Base-by-base conservation (phyloP, 2,797 vertebrate species). In the Salarias fasciatus region DNA sequence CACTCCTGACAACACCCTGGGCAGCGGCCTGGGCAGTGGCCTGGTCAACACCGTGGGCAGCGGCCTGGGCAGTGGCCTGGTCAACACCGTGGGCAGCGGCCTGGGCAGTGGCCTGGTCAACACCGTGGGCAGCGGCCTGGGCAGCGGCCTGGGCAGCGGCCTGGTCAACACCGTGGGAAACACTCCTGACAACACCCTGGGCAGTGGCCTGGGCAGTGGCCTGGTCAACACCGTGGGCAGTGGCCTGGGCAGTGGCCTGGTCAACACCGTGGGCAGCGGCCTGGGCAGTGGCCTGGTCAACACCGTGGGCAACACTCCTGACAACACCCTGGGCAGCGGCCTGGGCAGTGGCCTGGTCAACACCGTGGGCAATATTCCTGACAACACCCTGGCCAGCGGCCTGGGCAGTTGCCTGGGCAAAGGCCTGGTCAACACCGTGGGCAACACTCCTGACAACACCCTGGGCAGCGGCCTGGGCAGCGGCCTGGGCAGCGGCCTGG, bases 41-140 rank as follows among this genome's bases (percentile, higher is more conserved):
- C n/a, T n/a, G n/a, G n/a, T n/a, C n/a, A 71, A 47, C 49, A 89
- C 11, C 12, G 54, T 28, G 9, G 69, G 57, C 37, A 8, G 56
- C 0, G 83, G 80, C 60, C 28, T 85, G 75, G 83, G 82, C 14
- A 79, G 72, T 2, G 81, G n/a, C n/a, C n/a, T n/a, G n/a, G n/a
- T n/a, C 1, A 12, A 29, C 13, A 55, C 66, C 15, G 8, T 63
- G 48, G 83, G 89, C 6, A n/a, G n/a, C n/a, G n/a, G n/a, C n/a
- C n/a, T n/a, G n/a, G n/a, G n/a, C n/a, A n/a, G n/a, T n/a, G n/a
- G n/a, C n/a, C n/a, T n/a, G n/a, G n/a, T n/a, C n/a, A 71, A 47
- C 49, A 89, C 79, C 61, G 38, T 45, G 0, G 8, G 9, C 4
- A 63, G 80, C 1, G 40, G 11, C 12, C 54, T 28, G 9, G 69